These are phyloP conservation scores for Opisthograptis luteolata DNA, from an alignment of 2,888 invertebrate species.

Conservation along the genomic window DNA sequence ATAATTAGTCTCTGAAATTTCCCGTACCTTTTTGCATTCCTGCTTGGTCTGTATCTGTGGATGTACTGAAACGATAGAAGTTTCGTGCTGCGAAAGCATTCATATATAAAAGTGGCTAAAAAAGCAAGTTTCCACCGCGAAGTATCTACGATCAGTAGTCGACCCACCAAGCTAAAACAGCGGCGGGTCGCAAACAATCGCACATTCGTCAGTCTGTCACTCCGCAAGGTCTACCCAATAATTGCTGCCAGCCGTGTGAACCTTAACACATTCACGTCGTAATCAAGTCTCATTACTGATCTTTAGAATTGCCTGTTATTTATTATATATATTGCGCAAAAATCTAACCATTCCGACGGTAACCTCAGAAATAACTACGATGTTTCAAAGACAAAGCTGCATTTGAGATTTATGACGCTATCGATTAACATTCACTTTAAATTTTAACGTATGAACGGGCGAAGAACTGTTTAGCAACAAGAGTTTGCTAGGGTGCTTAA, in stretches of 20 bases:
- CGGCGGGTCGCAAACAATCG: conserved; percentile 58
- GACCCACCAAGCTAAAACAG: conserved; percentile 23
- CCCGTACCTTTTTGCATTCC: no score
- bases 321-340: conserved; percentile 47
- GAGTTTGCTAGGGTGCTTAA: neutral
- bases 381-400: conserved; percentile 19
- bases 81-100: no score
- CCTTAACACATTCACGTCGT: conserved; percentile 61
- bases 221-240: conserved; percentile 68
- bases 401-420: conserved; percentile 16
- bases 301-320: conserved; percentile 58
- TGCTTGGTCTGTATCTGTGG: no score
- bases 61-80: no score
- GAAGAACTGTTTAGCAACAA: conserved; percentile 9
- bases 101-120: no score
- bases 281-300: conserved; percentile 60
- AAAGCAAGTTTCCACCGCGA: neutral
- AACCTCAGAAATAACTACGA: conserved; percentile 27
- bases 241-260: conserved; percentile 69
- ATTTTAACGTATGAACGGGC: conserved; percentile 8
- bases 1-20: no score
- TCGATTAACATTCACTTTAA: conserved; percentile 24
- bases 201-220: conserved; percentile 74
- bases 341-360: conserved; percentile 29
- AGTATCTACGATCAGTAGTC: conserved; percentile 10